Evolutionary conservation across 2,888 invertebrate genomes (phyloP), one percentile per base, ranked within the genome.

Genomic region (Diarsia mendica): DNA sequence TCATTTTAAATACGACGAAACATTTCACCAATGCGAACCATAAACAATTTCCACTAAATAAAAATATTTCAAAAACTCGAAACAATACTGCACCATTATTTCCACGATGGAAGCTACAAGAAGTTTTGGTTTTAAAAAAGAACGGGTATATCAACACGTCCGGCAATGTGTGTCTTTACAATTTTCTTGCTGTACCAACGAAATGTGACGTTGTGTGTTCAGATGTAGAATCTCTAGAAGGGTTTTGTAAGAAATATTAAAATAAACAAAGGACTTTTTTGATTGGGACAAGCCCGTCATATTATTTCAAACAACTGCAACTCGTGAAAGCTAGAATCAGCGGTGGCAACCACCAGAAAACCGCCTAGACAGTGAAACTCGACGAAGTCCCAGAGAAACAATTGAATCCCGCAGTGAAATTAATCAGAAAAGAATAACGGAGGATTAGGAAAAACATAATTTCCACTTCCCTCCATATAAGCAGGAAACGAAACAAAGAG

Each of bases 121-220:
- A 60, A 77, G 73, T 72, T 82, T 79, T 75, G 75, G 65, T 77
- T 80, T 72, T 53, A 46, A 71, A 84, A 82, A 79, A 74, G 44
- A 60, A 68, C 60, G 61, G 75, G 49, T 82, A 75, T 87, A 85
- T 87, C 83, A 87, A 82, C 86, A 86, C 86, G 80, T 76, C 77
- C 81, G 39, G 73, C 79, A 83, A 83, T 88, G 85, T 90, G 85
- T 89, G 86, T 90, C 88, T 85, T 85, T 83, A 89, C 88, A 88
- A 88, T 88, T 89, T 90, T 87, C 87, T 80, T 73, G 79, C 76
- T 80, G 75, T 83, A 81, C 77, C 82, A 79, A 79, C 80, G 70
- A 82, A 85, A 80, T 77, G 76, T 84, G 83, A 86, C 82, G 71
- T 77, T 60, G 49, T 49, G 39, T 64, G 13, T 67, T 51, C 2